Percentiles rank a stretch among this genome's conserved stretches.
Conservation (phyloP, 2,797 vertebrate genomes). For the Rhynchonycteris naso region DNA sequence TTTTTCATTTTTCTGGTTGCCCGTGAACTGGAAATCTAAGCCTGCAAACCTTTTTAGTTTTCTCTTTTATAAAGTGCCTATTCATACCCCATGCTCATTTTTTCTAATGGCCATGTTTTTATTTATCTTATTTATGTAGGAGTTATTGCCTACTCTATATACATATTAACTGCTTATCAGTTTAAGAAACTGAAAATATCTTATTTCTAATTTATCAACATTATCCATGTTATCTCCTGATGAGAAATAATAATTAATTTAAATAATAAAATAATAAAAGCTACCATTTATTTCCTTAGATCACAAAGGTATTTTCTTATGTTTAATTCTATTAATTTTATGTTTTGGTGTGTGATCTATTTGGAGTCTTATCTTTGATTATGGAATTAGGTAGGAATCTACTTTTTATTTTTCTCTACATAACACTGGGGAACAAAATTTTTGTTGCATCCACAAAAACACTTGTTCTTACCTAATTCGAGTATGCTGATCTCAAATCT, state of each 20-base stretch:
- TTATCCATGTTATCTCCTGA: not conserved
- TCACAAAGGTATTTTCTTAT: not conserved
- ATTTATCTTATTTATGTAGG: not conserved
- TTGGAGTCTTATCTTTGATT: not conserved
- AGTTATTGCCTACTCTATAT: not conserved
- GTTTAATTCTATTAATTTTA: not conserved
- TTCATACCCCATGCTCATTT: not conserved
- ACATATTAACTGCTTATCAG: not conserved
- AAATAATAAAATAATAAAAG: not conserved
- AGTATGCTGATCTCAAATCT: no score
- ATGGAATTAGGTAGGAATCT: not conserved
- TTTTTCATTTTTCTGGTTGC: not conserved
- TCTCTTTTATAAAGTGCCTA: not conserved
- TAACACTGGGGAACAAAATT: no score
- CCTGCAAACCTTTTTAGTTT: not conserved
- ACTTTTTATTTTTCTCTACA: not conserved
- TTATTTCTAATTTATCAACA: not conserved
- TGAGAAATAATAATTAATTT: slow-evolving; percentile 33
- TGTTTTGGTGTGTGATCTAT: not conserved
- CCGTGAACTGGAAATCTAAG: not conserved
- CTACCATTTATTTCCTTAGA: not conserved
- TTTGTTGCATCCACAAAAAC: no score
- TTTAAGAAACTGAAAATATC: not conserved
- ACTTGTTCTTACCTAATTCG: no score
- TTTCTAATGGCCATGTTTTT: not conserved